Percentiles rank a stretch among this genome's conserved stretches.
Conservation (phyloP, 2,113 vertebrate genomes). For the Eudyptes chrysolophus region DNA sequence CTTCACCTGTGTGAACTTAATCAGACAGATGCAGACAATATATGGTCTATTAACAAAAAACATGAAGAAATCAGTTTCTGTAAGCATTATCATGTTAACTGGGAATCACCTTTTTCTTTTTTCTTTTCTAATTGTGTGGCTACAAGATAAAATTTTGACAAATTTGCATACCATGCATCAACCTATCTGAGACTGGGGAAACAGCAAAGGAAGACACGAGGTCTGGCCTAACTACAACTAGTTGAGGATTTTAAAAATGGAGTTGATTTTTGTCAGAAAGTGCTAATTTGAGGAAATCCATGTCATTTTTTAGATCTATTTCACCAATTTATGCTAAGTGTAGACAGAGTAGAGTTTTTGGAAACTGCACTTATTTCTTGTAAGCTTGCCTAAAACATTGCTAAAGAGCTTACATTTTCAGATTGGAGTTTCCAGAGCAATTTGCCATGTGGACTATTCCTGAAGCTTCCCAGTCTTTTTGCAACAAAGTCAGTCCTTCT, state of each 20-base stretch:
- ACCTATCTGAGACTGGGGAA: background rate
- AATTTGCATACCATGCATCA: background rate
- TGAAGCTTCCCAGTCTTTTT: background rate
- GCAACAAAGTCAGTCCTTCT: background rate
- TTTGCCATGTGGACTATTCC: background rate
- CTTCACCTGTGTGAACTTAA: background rate
- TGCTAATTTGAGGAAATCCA: background rate
- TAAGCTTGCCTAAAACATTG: background rate
- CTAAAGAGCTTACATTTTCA: background rate
- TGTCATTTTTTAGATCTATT: background rate
- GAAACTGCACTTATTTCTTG: background rate
- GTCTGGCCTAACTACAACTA: background rate
- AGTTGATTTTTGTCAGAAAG: background rate
- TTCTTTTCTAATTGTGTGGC: accelerated
- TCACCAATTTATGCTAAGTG: background rate
- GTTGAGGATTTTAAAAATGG: background rate
- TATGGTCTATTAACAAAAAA: background rate
- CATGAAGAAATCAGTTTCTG: background rate
- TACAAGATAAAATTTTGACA: background rate
- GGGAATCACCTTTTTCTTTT: background rate
- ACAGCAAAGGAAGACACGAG: background rate
- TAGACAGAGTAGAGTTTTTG: background rate
- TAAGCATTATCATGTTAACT: background rate
- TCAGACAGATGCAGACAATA: background rate
- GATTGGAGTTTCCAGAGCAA: background rate